Conservation (phyloP, 2,888 invertebrate species). For the Sturmia bella region DNA sequence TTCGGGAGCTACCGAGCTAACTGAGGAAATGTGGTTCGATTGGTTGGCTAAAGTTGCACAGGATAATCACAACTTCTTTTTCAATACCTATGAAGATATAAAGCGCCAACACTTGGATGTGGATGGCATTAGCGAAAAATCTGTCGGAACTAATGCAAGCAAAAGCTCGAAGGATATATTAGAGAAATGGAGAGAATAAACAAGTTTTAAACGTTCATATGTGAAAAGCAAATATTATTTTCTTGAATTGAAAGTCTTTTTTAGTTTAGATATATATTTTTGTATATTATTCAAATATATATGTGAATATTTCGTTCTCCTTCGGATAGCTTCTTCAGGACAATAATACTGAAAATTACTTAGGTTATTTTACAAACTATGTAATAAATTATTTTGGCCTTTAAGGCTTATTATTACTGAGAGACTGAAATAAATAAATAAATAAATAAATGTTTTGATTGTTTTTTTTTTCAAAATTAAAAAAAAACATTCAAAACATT, state of each 20-base stretch:
- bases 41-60: slow-evolving; percentile 73
- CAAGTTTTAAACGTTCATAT: neutral
- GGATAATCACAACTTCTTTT: slow-evolving; percentile 76
- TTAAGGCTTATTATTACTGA: too few relatives aligned
- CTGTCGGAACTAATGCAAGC: slow-evolving; percentile 7
- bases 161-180: slow-evolving; percentile 59
- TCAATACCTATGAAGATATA: slow-evolving; percentile 76
- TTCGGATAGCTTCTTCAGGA: too few relatives aligned
- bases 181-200: slow-evolving; percentile 71
- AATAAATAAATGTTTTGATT: too few relatives aligned
- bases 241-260: neutral
- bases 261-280: too few relatives aligned
- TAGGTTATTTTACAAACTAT: too few relatives aligned
- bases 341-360: too few relatives aligned
- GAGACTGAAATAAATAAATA: too few relatives aligned
- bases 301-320: too few relatives aligned
- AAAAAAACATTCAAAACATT: too few relatives aligned
- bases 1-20: slow-evolving; percentile 73
- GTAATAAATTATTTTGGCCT: too few relatives aligned
- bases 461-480: too few relatives aligned
- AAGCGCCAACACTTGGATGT: slow-evolving; percentile 72
- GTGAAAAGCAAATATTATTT: neutral
- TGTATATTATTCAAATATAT: too few relatives aligned
- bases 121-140: slow-evolving; percentile 49
- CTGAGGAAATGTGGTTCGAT: slow-evolving; percentile 77